Percentiles rank a stretch among this genome's conserved stretches.
Evolutionary conservation across 2,797 vertebrate genomes (phyloP).

Genomic region (Microcaecilia unicolor): DNA sequence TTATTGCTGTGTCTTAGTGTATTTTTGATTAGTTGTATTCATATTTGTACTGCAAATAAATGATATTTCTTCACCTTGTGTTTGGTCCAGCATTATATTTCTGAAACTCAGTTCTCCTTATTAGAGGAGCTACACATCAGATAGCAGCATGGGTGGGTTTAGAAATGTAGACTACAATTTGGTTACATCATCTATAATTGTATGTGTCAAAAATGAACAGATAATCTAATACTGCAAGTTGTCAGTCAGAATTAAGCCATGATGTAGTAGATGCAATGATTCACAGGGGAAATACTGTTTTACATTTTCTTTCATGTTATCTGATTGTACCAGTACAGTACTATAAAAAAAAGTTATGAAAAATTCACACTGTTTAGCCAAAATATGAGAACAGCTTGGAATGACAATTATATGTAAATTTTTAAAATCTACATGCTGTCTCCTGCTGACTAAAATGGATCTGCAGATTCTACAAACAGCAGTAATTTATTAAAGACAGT

Average conservation of each 20-base stretch:
- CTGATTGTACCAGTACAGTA: slow-evolving; percentile 12
- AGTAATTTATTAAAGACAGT: slow-evolving; percentile 1
- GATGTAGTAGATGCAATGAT: slow-evolving; percentile 25
- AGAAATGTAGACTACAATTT: slow-evolving; percentile 26
- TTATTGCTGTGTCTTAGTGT: too few relatives aligned
- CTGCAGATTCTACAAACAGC: slow-evolving; percentile 19
- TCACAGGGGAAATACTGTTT: slow-evolving; percentile 31
- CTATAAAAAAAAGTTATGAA: slow-evolving; percentile 4
- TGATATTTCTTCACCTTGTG: too few relatives aligned
- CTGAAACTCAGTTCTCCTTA: too few relatives aligned
- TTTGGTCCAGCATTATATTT: too few relatives aligned
- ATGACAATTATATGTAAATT: slow-evolving; percentile 19
- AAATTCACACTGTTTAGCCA: slow-evolving; percentile 15
- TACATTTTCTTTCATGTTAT: slow-evolving; percentile 29
- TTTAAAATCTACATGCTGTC: slow-evolving; percentile 10
- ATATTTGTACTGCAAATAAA: too few relatives aligned
- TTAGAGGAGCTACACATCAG: too few relatives aligned
- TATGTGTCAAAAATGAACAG: slow-evolving; percentile 38
- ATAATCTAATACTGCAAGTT: slow-evolving; percentile 27
- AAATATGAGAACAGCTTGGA: slow-evolving; percentile 8
- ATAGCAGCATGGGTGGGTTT: too few relatives aligned
- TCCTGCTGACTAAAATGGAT: slow-evolving; percentile 25
- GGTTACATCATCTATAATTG: slow-evolving; percentile 24
- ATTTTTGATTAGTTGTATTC: too few relatives aligned
- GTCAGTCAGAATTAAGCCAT: slow-evolving; percentile 38